Conservation (phyloP, 2,888 invertebrate species). For the Glyphotaelius pellucidus region DNA sequence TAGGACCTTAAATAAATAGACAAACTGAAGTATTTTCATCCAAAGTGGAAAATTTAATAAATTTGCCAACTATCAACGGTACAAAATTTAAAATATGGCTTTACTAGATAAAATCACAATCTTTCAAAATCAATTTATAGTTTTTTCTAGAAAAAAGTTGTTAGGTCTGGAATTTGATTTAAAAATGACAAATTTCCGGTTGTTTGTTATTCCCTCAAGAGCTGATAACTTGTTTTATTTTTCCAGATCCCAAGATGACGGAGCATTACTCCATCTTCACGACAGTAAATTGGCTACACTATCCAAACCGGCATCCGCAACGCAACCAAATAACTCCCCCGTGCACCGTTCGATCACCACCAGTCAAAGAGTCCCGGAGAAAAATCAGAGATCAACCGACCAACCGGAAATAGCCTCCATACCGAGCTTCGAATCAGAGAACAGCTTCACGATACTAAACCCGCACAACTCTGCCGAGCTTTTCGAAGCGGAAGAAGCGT, state of each 20-base stretch:
- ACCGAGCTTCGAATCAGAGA: slow-evolving; percentile 63
- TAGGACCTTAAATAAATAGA: too few relatives aligned
- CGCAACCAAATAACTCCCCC: slow-evolving; percentile 57
- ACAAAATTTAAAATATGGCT: too few relatives aligned
- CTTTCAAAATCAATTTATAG: too few relatives aligned
- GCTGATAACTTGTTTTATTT: too few relatives aligned
- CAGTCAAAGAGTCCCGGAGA: slow-evolving; percentile 19
- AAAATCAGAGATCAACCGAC: slow-evolving; percentile 20
- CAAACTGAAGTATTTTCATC: too few relatives aligned
- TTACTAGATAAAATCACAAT: too few relatives aligned
- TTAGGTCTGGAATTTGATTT: too few relatives aligned
- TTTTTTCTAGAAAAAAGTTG: too few relatives aligned
- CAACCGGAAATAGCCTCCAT: slow-evolving; percentile 50
- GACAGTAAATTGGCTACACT: slow-evolving; percentile 25
- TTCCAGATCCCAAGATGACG: slow-evolving; percentile 62
- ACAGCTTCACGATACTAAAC: slow-evolving; percentile 61
- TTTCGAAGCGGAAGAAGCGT: slow-evolving; percentile 70
- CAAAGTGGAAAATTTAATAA: too few relatives aligned
- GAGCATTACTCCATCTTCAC: slow-evolving; percentile 26
- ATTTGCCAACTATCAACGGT: too few relatives aligned
- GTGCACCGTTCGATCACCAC: slow-evolving; percentile 46
- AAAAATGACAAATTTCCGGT: too few relatives aligned
- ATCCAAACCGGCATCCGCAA: slow-evolving; percentile 37
- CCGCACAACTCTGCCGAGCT: slow-evolving; percentile 67
- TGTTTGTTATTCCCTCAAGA: too few relatives aligned